Conservation (phyloP, 2,113 vertebrate species). For the Triplophysa dalaica region DNA sequence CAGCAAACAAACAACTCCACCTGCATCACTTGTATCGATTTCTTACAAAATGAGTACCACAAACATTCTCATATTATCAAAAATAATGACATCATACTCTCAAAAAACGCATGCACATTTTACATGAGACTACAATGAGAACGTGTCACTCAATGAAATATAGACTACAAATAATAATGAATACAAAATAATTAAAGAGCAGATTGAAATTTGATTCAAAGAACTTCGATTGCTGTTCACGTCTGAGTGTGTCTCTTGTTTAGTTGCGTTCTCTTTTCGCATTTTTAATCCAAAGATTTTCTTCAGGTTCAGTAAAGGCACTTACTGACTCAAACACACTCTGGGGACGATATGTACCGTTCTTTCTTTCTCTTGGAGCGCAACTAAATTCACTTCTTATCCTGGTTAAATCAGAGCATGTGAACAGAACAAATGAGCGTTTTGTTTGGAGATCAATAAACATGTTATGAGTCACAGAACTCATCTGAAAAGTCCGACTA, state of each 20-base stretch:
- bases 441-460: slow-evolving; percentile 35
- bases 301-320: slow-evolving; percentile 34
- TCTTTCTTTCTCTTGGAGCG: slow-evolving; percentile 25
- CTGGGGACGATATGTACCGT: slow-evolving; percentile 32
- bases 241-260: not conserved
- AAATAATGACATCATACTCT: too few species aligned
- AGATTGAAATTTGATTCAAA: too few species aligned
- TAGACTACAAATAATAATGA: too few species aligned
- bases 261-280: not conserved
- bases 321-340: slow-evolving; percentile 36
- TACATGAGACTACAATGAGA: too few species aligned
- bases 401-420: slow-evolving; percentile 40
- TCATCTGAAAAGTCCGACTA: not conserved
- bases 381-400: slow-evolving; percentile 31
- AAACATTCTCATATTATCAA: too few species aligned
- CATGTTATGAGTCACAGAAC: not conserved
- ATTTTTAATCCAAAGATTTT: slow-evolving; percentile 31
- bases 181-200: too few species aligned
- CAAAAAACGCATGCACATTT: too few species aligned
- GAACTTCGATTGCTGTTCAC: too few species aligned
- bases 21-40: too few species aligned
- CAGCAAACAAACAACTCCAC: not conserved
- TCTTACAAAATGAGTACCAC: too few species aligned
- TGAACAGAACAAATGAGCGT: slow-evolving; percentile 18
- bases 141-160: too few species aligned